phyloP scores from a whole-genome alignment of 2,797 vertebrate genomes.

The Oophaga sylvatica region DNA sequence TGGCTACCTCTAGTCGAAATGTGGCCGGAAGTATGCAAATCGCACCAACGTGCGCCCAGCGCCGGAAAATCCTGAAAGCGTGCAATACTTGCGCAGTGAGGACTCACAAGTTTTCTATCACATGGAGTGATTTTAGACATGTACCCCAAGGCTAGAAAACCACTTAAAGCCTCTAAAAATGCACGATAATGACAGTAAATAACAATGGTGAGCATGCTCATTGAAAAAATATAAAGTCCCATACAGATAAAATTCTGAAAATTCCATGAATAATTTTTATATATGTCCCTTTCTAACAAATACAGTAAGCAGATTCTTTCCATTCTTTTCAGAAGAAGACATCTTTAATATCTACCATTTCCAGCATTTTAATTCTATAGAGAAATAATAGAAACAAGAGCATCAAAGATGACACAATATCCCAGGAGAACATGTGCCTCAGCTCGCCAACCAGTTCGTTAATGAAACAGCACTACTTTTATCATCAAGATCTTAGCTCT shows the following conservation, averaged over 20 bases:
- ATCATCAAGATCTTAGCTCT: slow-evolving; percentile 57
- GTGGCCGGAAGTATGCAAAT: too few species aligned
- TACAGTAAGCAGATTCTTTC: background rate
- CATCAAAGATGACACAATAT: slow-evolving; percentile 50
- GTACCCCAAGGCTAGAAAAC: too few species aligned
- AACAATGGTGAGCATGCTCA: background rate
- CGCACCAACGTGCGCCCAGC: too few species aligned
- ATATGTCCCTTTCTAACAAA: background rate
- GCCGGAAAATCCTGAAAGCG: too few species aligned
- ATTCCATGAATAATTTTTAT: background rate
- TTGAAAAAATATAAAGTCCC: background rate
- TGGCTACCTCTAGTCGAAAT: too few species aligned
- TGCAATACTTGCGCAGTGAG: too few species aligned
- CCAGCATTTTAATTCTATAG: slow-evolving; percentile 19
- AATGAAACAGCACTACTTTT: slow-evolving; percentile 57
- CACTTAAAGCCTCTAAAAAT: too few species aligned
- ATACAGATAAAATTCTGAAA: background rate
- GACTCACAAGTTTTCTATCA: too few species aligned
- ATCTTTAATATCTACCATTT: background rate
- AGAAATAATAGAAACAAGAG: slow-evolving; percentile 34
- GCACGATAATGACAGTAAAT: too few species aligned
- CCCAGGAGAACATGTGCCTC: slow-evolving; percentile 46
- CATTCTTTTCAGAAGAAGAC: background rate
- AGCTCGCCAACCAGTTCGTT: slow-evolving; percentile 45
- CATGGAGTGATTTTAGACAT: too few species aligned